A percentile compares a stretch with the other conserved stretches of the same genome.
Evolutionary conservation across 2,888 invertebrate species (phyloP).

Genomic region (Pinctada fucata): DNA sequence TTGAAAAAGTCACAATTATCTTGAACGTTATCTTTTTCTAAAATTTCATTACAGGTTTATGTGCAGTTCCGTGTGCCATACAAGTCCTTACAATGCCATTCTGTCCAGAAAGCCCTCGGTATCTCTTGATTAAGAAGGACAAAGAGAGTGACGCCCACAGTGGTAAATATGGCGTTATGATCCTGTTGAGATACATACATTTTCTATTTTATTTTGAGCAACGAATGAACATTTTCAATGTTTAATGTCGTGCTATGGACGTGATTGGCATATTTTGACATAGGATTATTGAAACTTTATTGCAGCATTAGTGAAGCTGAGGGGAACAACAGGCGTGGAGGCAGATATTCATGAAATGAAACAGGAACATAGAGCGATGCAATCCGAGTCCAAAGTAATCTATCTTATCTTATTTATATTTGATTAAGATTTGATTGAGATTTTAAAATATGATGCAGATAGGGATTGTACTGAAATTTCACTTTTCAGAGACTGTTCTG

Average conservation of each 20-base stretch:
- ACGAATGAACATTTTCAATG: neutral
- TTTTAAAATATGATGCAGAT: too few species aligned
- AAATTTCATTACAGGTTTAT: conserved; percentile 81
- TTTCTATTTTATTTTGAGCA: neutral
- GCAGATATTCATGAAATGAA: conserved; percentile 98
- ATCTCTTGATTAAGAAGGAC: conserved; percentile 94
- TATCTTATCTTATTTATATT: conserved; percentile 5
- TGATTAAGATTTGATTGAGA: too few species aligned
- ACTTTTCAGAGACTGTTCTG: too few species aligned
- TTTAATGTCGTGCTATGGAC: neutral
- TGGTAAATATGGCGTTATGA: conserved; percentile 78
- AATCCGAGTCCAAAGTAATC: conserved; percentile 68
- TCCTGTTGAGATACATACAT: neutral
- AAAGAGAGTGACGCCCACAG: conserved; percentile 95
- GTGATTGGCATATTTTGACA: neutral
- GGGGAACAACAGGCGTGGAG: conserved; percentile 89
- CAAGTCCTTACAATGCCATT: conserved; percentile 94
- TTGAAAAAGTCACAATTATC: too few species aligned
- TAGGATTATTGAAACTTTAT: neutral
- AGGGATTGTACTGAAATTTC: too few species aligned
- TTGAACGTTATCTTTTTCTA: too few species aligned
- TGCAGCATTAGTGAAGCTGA: conserved; percentile 81
- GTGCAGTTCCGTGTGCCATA: conserved; percentile 92
- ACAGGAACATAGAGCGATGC: conserved; percentile 83
- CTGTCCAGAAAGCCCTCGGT: conserved; percentile 97